Base-by-base conservation (phyloP, 92 coral and sea anemone genomes). In the Actinostola sp. region DNA sequence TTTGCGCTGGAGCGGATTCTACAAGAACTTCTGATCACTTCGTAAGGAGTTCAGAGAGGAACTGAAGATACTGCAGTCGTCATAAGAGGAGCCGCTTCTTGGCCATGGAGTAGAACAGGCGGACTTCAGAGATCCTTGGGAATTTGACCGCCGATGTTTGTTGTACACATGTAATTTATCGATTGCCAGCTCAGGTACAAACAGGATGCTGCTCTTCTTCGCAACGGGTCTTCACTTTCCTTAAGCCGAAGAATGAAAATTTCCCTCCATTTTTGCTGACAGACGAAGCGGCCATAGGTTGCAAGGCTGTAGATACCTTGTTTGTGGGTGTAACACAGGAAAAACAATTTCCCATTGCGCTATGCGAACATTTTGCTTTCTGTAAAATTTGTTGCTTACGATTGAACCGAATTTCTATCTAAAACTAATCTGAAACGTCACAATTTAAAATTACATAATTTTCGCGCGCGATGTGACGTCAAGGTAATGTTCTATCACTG, bases 291-390 rank as follows among this genome's bases (percentile, higher is more conserved):
- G 38, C 62, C 17, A 56, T 19, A 8, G 35, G 29, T 27, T 27
- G 19, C 21, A 58, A n/a, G 17, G 31, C 64, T 23, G 64, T 34
- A 8, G 64, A 58, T 28, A 58, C 64, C 29, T 58, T 58, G 64
- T 30, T 58, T n/a, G n/a, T n/a, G n/a, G n/a, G n/a, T 58, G 31
- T 2, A 34, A 31, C 2, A 19, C 19, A 30, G 0, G 64, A 30
- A 27, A 58, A 30, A 17, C 42, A 58, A 17, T 58, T 58, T 58
- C 64, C 64, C 64, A 58, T 58, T 27, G 17, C 34, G 19, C 7
- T 58, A 1, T n/a, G n/a, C n/a, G n/a, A n/a, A n/a, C n/a, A n/a
- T n/a, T n/a, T n/a, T n/a, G n/a, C n/a, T n/a, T n/a, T n/a, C n/a
- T n/a, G n/a, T n/a, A n/a, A n/a, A n/a, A n/a, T n/a, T n/a, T 58